phyloP scores from a whole-genome alignment of 2,113 vertebrate genomes.

The Mustelus asterias region DNA sequence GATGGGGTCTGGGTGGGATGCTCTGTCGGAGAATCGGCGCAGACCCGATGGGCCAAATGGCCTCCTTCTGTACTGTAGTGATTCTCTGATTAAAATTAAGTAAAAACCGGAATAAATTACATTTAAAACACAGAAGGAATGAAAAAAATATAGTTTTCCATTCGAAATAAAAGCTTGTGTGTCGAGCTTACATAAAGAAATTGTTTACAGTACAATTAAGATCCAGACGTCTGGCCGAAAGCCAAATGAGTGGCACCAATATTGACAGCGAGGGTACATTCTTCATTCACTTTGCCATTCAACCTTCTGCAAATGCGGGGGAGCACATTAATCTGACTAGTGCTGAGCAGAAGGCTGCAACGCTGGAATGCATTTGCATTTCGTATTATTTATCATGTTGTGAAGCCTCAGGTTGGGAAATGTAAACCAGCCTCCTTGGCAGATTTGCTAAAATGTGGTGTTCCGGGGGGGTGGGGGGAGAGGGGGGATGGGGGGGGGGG shows the following conservation, averaged over 20 bases:
- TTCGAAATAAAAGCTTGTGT: neutral
- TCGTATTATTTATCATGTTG: neutral
- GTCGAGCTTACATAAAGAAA: neutral
- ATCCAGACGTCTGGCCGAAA: neutral
- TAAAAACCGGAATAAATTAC: neutral
- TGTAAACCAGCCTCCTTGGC: slow-evolving; percentile 11
- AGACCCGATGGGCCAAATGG: too few species aligned
- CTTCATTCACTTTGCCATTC: neutral
- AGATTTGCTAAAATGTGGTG: slow-evolving; percentile 10
- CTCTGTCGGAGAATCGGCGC: too few species aligned
- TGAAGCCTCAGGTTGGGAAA: neutral
- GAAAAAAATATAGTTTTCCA: neutral
- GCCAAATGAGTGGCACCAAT: neutral
- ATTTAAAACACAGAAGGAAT: neutral
- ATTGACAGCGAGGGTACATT: neutral
- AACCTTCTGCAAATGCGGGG: neutral
- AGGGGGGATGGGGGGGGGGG: neutral
- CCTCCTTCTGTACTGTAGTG: too few species aligned
- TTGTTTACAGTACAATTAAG: neutral
- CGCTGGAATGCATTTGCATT: neutral
- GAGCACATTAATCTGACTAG: slow-evolving; percentile 22
- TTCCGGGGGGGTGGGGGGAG: neutral
- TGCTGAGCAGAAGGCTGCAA: neutral
- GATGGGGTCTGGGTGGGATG: too few species aligned
- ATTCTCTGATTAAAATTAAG: neutral